Evolutionary conservation across 2,888 invertebrate genomes (phyloP), one percentile per base, ranked within the genome.

Genomic region (Acanthoscelides obtectus): DNA sequence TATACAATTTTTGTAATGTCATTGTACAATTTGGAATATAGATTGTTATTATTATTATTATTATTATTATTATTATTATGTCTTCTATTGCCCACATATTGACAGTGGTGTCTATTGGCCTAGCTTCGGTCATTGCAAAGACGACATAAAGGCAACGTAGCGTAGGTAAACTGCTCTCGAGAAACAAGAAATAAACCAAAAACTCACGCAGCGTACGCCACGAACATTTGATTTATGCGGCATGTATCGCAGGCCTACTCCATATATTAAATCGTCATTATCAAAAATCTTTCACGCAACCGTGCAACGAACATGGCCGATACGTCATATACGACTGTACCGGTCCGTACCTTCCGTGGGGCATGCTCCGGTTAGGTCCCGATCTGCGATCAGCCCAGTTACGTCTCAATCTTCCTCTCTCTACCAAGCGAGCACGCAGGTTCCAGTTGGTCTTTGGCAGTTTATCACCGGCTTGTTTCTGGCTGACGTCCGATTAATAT

Each of bases 401-500:
- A 84, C 80, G 81, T 83, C 84, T 84, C 83, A 83, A 84, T 84
- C 81, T 79, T 78, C 78, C 79, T 77, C 81, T 79, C 79, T 78
- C 79, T 77, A 80, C 81, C 81, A 81, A 81, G 81, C 80, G 82
- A 81, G 81, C 83, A 83, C 82, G 82, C 82, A 83, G 83, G 82
- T 83, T 82, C 81, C 80, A 82, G 82, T 83, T 83, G 84, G 82
- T 84, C 84, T 85, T 84, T 82, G 84, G 83, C 84, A 84, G 83
- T 85, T 85, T 85, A 85, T 85, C 85, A 85, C 85, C 83, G 83
- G 81, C 84, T 85, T 86, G 86, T 86, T 85, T 84, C 79, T 80
- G 81, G 82, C 81, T 85, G 85, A 85, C 85, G 83, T 81, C 81
- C 85, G 84, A 86, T 86, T 86, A 85, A 86, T 86, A 85, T 85